Conservation (phyloP, 2,888 invertebrate genomes). For the Hoplodrina ambigua region DNA sequence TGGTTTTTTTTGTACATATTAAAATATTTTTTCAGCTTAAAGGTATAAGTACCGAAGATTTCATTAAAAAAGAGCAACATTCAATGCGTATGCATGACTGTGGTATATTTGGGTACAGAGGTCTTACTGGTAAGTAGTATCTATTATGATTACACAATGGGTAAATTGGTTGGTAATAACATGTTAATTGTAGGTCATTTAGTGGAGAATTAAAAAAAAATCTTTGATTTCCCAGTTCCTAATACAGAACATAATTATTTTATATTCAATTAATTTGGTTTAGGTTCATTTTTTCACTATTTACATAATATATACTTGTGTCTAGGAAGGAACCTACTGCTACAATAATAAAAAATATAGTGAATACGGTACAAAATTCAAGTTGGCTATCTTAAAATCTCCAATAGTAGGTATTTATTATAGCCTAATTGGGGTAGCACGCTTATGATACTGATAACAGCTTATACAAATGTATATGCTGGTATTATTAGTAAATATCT, state of each 20-base stretch:
- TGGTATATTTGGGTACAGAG: slow-evolving; percentile 94
- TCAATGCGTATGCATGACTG: slow-evolving; percentile 94
- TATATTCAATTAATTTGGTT: slow-evolving; percentile 1
- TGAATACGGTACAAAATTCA: background rate
- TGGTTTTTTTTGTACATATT: background rate
- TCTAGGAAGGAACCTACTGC: background rate
- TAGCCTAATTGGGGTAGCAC: slow-evolving; percentile 9
- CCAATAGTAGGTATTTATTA: slow-evolving; percentile 12
- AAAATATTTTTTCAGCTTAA: slow-evolving; percentile 86
- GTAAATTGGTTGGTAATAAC: slow-evolving; percentile 30
- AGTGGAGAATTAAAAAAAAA: slow-evolving; percentile 24
- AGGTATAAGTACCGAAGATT: slow-evolving; percentile 94
- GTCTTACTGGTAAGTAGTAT: slow-evolving; percentile 91
- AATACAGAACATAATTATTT: background rate
- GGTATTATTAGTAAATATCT: background rate
- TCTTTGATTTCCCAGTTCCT: too few relatives aligned
- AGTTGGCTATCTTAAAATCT: background rate
- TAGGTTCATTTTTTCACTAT: too few relatives aligned
- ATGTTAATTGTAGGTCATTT: background rate
- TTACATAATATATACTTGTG: too few relatives aligned
- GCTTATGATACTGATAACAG: background rate
- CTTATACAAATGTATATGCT: background rate
- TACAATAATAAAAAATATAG: slow-evolving; percentile 1
- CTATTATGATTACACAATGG: background rate
- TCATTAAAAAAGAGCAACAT: slow-evolving; percentile 93